Evolutionary conservation across 64 coral and sea anemone genomes (phyloP).

Genomic region (Dendronephthya gigantea): DNA sequence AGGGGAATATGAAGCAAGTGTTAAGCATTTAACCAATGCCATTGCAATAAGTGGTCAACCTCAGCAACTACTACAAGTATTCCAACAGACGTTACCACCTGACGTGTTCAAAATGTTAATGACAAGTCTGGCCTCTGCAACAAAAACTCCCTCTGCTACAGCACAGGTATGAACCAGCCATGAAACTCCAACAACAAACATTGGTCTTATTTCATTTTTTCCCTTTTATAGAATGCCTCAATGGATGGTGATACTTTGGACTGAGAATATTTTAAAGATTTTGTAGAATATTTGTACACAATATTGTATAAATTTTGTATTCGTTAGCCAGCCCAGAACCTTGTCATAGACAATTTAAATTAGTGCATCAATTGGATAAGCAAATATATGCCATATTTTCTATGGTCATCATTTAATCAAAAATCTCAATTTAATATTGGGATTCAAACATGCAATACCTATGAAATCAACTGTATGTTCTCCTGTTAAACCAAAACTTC

Average conservation of each 20-base stretch:
- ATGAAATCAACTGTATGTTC: no score
- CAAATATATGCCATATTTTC: no score
- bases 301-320: no score
- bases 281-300: background rate
- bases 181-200: background rate
- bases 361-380: no score
- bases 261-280: background rate
- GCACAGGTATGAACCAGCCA: background rate
- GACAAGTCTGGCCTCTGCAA: background rate
- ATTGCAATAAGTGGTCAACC: slow-evolving; percentile 83
- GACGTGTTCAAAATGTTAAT: slow-evolving; percentile 67
- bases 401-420: no score
- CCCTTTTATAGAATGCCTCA: background rate
- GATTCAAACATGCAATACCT: no score
- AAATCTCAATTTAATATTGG: no score
- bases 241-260: slow-evolving; percentile 5
- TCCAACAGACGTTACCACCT: slow-evolving; percentile 54
- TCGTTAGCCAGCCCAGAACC: no score
- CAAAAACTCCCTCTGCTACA: background rate
- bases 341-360: no score
- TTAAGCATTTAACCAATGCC: slow-evolving; percentile 87
- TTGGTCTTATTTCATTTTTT: background rate
- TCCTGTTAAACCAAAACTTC: background rate
- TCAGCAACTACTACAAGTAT: slow-evolving; percentile 85
- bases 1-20: slow-evolving; percentile 68